These are phyloP conservation scores for Chorisops tibialis DNA, from an alignment of 2,888 invertebrate species.

Conservation along the genomic window DNA sequence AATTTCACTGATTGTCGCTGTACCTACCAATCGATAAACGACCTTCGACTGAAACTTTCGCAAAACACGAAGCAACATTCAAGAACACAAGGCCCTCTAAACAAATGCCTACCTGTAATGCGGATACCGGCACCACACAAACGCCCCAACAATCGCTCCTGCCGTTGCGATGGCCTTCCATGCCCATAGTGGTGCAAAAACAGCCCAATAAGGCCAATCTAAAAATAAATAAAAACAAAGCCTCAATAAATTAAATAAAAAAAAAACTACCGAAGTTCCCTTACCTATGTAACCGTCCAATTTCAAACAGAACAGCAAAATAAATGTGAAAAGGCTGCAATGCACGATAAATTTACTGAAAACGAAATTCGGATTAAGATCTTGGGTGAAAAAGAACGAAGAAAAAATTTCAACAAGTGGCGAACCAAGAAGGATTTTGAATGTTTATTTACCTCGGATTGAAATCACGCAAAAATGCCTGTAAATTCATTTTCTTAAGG, in stretches of 20 bases:
- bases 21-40: background rate
- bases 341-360: slow-evolving; percentile 96
- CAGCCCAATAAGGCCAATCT: slow-evolving; percentile 93
- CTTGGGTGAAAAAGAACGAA: background rate
- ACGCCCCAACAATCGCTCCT: slow-evolving; percentile 88
- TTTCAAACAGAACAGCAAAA: slow-evolving; percentile 83
- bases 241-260: background rate
- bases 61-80: background rate
- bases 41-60: slow-evolving; percentile 23
- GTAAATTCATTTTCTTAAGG: slow-evolving; percentile 71
- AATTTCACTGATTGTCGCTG: slow-evolving; percentile 12
- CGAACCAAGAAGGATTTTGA: background rate
- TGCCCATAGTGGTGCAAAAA: slow-evolving; percentile 95
- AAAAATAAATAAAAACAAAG: background rate
- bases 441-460: slow-evolving; percentile 72
- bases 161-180: slow-evolving; percentile 90
- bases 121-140: slow-evolving; percentile 95
- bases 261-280: slow-evolving; percentile 2
- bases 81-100: background rate
- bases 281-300: slow-evolving; percentile 74
- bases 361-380: slow-evolving; percentile 36
- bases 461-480: slow-evolving; percentile 85
- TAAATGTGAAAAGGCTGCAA: slow-evolving; percentile 86
- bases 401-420: slow-evolving; percentile 21
- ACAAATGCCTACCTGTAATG: slow-evolving; percentile 73